Percentiles rank a stretch among this genome's conserved stretches.
Conservation (phyloP, 1,140 invertebrate species). For the Himalopsyche phryganea region DNA sequence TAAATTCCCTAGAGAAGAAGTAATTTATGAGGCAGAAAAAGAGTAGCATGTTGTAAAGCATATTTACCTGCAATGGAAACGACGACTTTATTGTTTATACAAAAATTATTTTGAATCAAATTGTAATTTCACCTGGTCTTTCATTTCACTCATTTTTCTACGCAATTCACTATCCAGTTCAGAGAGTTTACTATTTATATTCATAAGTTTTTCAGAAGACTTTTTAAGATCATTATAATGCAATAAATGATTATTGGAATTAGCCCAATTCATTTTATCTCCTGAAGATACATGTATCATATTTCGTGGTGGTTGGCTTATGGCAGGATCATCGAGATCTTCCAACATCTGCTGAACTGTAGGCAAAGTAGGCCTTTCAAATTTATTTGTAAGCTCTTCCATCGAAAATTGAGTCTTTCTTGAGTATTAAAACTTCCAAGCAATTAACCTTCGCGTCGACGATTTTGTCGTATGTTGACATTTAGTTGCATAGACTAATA, state of each 20-base stretch:
- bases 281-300: neutral
- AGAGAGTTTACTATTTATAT: slow-evolving; percentile 9
- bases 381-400: slow-evolving; percentile 13
- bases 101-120: neutral
- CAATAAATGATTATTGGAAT: slow-evolving; percentile 22
- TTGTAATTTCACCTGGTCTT: slow-evolving; percentile 14
- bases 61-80: too few species aligned
- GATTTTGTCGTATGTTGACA: too few species aligned
- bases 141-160: slow-evolving; percentile 23
- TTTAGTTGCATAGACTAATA: too few species aligned
- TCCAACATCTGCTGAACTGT: slow-evolving; percentile 22
- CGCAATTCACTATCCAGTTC: slow-evolving; percentile 19
- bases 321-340: slow-evolving; percentile 17
- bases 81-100: too few species aligned
- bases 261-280: slow-evolving; percentile 1
- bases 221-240: slow-evolving; percentile 19
- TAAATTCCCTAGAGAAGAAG: too few species aligned
- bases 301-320: slow-evolving; percentile 7
- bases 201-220: slow-evolving; percentile 2
- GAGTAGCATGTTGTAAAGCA: too few species aligned
- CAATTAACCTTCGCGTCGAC: too few species aligned
- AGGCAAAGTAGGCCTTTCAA: slow-evolving; percentile 7
- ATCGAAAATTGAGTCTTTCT: too few species aligned
- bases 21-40: too few species aligned
- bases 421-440: too few species aligned